Evolutionary conservation across 2,888 invertebrate genomes (phyloP).

Genomic region (Caenorhabditis sulstoni): DNA sequence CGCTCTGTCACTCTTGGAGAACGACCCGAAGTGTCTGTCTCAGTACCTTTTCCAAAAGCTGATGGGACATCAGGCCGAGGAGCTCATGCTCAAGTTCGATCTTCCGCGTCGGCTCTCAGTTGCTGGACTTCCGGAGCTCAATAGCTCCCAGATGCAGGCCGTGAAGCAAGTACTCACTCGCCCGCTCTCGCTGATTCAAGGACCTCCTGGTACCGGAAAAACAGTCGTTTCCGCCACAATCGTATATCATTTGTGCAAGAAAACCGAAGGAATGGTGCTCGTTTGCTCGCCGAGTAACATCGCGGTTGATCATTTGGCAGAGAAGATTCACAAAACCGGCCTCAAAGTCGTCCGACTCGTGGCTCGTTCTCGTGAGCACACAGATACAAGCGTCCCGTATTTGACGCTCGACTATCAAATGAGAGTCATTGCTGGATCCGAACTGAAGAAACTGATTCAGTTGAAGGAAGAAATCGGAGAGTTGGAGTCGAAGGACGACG

Average conservation of each 20-base stretch:
- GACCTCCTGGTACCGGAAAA: constrained; percentile 80
- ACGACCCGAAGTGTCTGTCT: constrained; percentile 96
- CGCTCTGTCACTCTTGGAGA: constrained; percentile 94
- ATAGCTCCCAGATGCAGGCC: constrained; percentile 97
- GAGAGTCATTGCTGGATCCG: constrained; percentile 89
- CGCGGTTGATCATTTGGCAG: constrained; percentile 98
- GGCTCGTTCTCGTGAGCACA: constrained; percentile 97
- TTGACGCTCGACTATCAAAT: constrained; percentile 97
- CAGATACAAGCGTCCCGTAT: constrained; percentile 97
- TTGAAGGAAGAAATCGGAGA: constrained; percentile 94
- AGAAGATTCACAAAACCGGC: constrained; percentile 97
- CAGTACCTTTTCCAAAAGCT: constrained; percentile 97
- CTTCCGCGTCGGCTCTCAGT: constrained; percentile 92
- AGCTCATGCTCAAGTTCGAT: constrained; percentile 72
- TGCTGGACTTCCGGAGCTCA: constrained; percentile 96
- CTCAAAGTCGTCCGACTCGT: constrained; percentile 94
- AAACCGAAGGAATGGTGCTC: constrained; percentile 86
- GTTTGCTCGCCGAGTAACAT: constrained; percentile 99
- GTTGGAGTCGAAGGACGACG: constrained; percentile 94
- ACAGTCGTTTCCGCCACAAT: constrained; percentile 99
- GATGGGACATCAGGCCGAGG: constrained; percentile 86
- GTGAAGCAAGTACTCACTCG: constrained; percentile 97
- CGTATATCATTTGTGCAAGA: constrained; percentile 96
- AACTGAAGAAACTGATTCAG: constrained; percentile 55
- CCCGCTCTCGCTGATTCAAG: constrained; percentile 96